A percentile compares a stretch with the other conserved stretches of the same genome.
Conservation (phyloP, 2,888 invertebrate genomes). For the Willowsia nigromaculata region DNA sequence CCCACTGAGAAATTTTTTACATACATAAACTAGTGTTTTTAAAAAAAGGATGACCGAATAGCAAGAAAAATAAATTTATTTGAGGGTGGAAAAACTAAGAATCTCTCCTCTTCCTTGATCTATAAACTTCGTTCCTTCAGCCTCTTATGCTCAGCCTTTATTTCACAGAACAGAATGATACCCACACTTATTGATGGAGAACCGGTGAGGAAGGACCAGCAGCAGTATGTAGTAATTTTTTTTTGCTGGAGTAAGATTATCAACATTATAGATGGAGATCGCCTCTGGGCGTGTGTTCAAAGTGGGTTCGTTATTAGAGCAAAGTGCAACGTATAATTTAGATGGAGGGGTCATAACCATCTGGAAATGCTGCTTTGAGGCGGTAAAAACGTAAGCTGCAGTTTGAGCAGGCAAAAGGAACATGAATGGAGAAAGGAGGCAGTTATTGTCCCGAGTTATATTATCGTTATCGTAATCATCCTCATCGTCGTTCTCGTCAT, state of each 20-base stretch:
- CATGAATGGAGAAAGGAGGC: background rate
- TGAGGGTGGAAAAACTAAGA: background rate
- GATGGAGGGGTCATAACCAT: background rate
- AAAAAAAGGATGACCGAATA: conserved; percentile 4
- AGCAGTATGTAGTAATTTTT: no score
- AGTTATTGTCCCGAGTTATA: conserved; percentile 54
- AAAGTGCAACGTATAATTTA: background rate
- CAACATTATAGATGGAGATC: no score
- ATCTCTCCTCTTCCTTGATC: background rate
- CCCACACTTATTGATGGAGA: no score
- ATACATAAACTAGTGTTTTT: background rate
- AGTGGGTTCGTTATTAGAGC: background rate
- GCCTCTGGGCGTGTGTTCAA: no score
- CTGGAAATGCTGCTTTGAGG: background rate
- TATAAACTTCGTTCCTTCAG: no score
- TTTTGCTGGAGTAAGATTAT: no score
- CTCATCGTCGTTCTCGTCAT: background rate
- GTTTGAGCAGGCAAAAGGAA: background rate
- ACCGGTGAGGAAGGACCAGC: no score
- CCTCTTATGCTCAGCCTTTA: no score
- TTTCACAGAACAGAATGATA: no score
- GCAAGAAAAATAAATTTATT: conserved; percentile 3
- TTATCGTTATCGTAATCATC: background rate
- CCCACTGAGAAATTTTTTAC: background rate
- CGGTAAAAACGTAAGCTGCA: background rate